Percentiles rank a stretch among this genome's conserved stretches.
Conservation (phyloP, 2,113 vertebrate species). For the Sorex araneus region DNA sequence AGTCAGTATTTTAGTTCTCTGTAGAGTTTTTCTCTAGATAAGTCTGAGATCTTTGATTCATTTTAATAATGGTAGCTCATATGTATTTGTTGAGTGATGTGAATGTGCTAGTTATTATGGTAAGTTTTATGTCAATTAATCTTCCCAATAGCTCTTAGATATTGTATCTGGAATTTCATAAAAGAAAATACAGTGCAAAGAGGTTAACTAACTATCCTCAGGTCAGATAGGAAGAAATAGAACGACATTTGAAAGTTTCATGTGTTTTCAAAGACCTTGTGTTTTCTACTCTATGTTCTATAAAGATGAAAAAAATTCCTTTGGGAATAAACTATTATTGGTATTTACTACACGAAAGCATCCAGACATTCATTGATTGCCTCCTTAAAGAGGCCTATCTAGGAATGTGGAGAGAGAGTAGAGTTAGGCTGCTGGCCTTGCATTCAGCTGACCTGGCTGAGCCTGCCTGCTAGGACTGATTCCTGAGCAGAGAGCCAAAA, state of each 20-base stretch:
- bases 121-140: constrained; percentile 18
- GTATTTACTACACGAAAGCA: not conserved
- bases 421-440: too few relatives aligned
- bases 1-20: constrained; percentile 26
- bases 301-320: constrained; percentile 33
- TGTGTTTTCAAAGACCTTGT: constrained; percentile 11
- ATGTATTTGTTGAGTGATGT: constrained; percentile 16
- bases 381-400: not conserved
- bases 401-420: not conserved
- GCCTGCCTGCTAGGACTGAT: too few relatives aligned
- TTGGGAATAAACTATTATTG: not conserved
- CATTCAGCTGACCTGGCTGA: too few relatives aligned
- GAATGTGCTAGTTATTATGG: not conserved
- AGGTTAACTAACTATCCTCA: not conserved
- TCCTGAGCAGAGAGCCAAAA: too few relatives aligned
- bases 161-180: constrained; percentile 29
- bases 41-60: not conserved
- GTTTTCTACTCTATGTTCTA: constrained; percentile 25
- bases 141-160: not conserved
- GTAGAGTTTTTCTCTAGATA: constrained; percentile 27
- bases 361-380: not conserved
- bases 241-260: constrained; percentile 25
- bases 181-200: constrained; percentile 18
- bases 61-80: not conserved
- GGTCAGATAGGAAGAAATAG: not conserved